Base-by-base conservation (phyloP, 2,888 invertebrate genomes). In the Megalurothrips usitatus region DNA sequence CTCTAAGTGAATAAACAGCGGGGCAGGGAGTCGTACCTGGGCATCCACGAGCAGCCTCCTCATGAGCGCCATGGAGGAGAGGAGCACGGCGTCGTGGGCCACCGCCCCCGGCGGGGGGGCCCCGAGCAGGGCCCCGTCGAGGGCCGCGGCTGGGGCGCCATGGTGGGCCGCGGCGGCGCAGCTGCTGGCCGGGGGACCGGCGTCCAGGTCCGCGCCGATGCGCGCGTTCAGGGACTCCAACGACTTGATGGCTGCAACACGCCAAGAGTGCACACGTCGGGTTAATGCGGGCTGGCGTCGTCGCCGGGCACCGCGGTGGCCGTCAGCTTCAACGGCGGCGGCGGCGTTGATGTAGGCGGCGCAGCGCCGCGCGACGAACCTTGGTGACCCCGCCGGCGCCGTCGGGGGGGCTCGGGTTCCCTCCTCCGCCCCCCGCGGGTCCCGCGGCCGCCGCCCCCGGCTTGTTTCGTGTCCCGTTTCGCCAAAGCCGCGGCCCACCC, bases 11-110 rank as follows among this genome's bases (percentile, higher is more conserved):
- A 79, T 78, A 68, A 80, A n/a, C n/a, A n/a, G n/a, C 52, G 49
- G 26, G n/a, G 34, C 43, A 17, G 9, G 1, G 6, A 52, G 48
- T 85, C 87, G 89, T 88, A 94, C 93, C 92, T 94, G 94, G 88
- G 94, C 94, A 91, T 95, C 94, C 88, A 93, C 91, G 87, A 95
- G 91, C 88, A 95, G 93, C 87, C 93, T 92, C 89, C 94, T 92
- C 92, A 95, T 94, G 89, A 95, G 92, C 89, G 93, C 93, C 93
- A 94, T 92, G 90, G 93, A 92, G 90, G 93, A 90, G 90, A 92
- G 90, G 89, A 91, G 89, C 88, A 83, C 79, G 47, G 80, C 28
- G 79, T 82, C 78, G n/a, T 68, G 23, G 68, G n/a, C 68, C n/a
- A 11, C 68, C 23, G 23, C 9, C 23, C 23, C 68, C 23, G 23